Base-by-base conservation (phyloP, 1,140 invertebrate species). In the Platyura marginata region DNA sequence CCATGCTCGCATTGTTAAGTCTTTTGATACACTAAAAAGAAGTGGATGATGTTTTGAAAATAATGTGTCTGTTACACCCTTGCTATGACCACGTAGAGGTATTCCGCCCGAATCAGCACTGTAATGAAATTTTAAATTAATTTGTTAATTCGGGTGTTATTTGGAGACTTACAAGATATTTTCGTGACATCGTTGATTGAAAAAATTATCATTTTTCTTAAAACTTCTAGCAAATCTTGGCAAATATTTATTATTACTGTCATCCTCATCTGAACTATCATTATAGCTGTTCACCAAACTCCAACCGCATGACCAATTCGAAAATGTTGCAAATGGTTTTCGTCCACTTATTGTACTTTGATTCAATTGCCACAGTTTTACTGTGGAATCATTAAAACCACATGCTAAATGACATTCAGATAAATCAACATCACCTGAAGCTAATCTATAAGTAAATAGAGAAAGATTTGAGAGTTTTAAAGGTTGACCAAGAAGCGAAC, bases 1-100 rank as follows among this genome's bases (percentile, higher is more conserved):
- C 80, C 80, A 83, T 10, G 74, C 72, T 52, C 78, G 64, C 71
- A 86, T 75, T 29, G 78, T 79, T 42, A 67, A 71, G 58, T 89
- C 85, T 55, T 80, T 76, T 21, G 83, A 86, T 32, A 75, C 75
- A 18, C 81, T 83, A 38, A 87, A 59, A 29, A 87, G 58, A 46
- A 79, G 61, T 40, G 67, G 62, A 47, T 68, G 65, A 46, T 59
- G 54, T 36, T 69, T 58, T 38, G 69, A 63, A 50, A 84, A 80
- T 48, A 68, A 69, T 25, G 83, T 67, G 47, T 77, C 76, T 52
- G 82, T 81, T 3, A 88, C 71, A 19, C 80, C 67, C 22, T 77
- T 77, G 10, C 70, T 72, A 50, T 88, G 83, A 5, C 80, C 82
- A 50, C 77, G 65, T 25, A 86, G 56, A 43, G 68, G 63, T 44